A percentile compares a stretch with the other conserved stretches of the same genome.
These are phyloP conservation scores for Porites divaricata DNA, from an alignment of 92 coral and sea anemone species.

Conservation along the genomic window DNA sequence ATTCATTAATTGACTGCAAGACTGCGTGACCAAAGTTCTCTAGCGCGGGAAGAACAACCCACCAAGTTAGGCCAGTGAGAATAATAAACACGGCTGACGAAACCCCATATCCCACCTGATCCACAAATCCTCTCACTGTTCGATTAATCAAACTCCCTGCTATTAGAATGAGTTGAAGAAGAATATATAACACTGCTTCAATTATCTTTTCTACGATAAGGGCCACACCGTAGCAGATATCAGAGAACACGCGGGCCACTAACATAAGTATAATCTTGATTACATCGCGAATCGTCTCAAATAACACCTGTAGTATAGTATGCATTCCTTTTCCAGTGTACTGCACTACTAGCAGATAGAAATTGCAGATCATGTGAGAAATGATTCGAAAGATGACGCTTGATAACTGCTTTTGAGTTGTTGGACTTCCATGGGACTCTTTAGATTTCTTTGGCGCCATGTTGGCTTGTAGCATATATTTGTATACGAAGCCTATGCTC, in stretches of 20 bases:
- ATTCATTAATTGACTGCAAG: not conserved
- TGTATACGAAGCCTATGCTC: too few relatives aligned
- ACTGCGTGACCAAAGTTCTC: slow-evolving; percentile 15
- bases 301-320: slow-evolving; percentile 4
- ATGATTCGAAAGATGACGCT: not conserved
- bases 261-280: slow-evolving; percentile 17
- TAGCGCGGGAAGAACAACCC: slow-evolving; percentile 10
- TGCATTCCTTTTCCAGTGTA: slow-evolving; percentile 24
- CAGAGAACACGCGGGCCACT: slow-evolving; percentile 31
- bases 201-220: slow-evolving; percentile 9
- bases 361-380: slow-evolving; percentile 1
- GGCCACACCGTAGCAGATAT: slow-evolving; percentile 25
- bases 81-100: slow-evolving; percentile 7
- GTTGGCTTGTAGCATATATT: not conserved
- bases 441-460: slow-evolving; percentile 30
- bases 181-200: slow-evolving; percentile 9
- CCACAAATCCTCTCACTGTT: slow-evolving; percentile 12
- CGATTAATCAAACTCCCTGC: slow-evolving; percentile 15
- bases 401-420: not conserved
- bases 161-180: slow-evolving; percentile 10
- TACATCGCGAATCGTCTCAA: slow-evolving; percentile 16
- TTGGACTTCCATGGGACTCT: not conserved
- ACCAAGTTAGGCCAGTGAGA: not conserved
- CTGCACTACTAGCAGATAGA: slow-evolving; percentile 5
- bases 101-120: slow-evolving; percentile 25